Base-by-base conservation (phyloP, 2,113 vertebrate genomes). In the Paramisgurnus dabryanus region DNA sequence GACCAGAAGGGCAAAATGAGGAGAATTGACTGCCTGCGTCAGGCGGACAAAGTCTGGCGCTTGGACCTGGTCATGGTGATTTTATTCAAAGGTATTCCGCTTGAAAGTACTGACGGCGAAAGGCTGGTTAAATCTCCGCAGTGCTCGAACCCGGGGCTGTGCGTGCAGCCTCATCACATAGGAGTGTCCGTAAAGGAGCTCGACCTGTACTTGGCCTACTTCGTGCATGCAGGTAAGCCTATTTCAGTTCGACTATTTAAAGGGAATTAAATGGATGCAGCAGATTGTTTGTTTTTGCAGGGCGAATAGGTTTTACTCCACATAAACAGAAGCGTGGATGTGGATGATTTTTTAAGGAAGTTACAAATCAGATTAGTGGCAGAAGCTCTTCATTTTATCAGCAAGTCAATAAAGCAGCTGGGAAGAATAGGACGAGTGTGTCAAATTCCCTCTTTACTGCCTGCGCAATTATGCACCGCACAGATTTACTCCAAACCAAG, bases 1-100 rank as follows among this genome's bases (percentile, higher is more conserved):
- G 98, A 99, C 95, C 98, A 99, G 95, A 99, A 99, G 91, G 98
- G 98, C 93, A 99, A 99, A 92, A 99, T 99, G 96, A 92, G 98
- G 89, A 91, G 98, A 88, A 99, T 99, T 90, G 98, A 99, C 95
- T 99, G 98, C 91, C 94, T 99, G 88, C 95, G 98, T 81, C 98
- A 99, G 94, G 97, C 97, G 83, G 97, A 98, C 92, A 99, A 98
- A 88, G 96, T 98, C 88, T 98, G 97, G 97, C 93, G 97, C 85
- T 92, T 99, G 95, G 97, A 99, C 96, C 95, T 99, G 89, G 97
- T 99, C 89, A 98, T 98, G 97, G 97, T 99, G 93, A 98, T 99
- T 94, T 94, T 99, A 95, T 98, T 99, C 95, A 99, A 99, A 95
- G 97, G 97, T 93, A 98, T 99, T 94, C 97, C 97, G 80, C 96